Evolutionary conservation across 2,888 invertebrate genomes (phyloP), one percentile per base, ranked within the genome.

Genomic region (Mellilla xanthometata): DNA sequence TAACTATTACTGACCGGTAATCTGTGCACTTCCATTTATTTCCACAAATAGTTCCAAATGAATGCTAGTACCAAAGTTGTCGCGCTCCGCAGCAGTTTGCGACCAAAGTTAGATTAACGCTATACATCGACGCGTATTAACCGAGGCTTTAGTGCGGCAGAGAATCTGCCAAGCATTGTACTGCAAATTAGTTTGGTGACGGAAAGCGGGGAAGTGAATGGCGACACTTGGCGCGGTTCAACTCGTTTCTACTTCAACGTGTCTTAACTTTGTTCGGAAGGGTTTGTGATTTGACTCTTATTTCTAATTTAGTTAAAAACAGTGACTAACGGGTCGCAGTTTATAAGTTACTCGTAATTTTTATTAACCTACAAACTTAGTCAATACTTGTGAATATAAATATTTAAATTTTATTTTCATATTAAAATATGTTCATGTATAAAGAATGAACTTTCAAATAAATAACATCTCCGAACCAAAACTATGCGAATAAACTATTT

Each of bases 71-170:
- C 58, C 60, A 62, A 72, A 81, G 67, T 73, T 69, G 66, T 69
- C 68, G 66, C 68, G 58, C 62, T 67, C 54, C 54, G 57, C 72
- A 74, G 69, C 74, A 71, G 72, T 79, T 70, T 68, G 70, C 61
- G 63, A 68, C 65, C 56, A 71, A 84, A 86, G 74, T 84, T 86
- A 83, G 80, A 86, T 86, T 85, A 79, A 83, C 68, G 76, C 56
- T 69, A 72, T 68, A 81, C 71, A 79, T 77, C 75, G 80, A 76
- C 76, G 75, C 71, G 72, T 71, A 62, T 67, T 66, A 66, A 74
- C 62, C 68, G 61, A 61, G n/a, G 67, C 67, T 76, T 68, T 72
- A 74, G 65, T 75, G 65, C 65, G 60, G 69, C 58, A 47, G 55
- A 42, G 52, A 56, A 12, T 58, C 49, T 19, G 50, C 49, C 49